Conservation (phyloP, 1,140 invertebrate genomes). For the Drosophila nannoptera region DNA sequence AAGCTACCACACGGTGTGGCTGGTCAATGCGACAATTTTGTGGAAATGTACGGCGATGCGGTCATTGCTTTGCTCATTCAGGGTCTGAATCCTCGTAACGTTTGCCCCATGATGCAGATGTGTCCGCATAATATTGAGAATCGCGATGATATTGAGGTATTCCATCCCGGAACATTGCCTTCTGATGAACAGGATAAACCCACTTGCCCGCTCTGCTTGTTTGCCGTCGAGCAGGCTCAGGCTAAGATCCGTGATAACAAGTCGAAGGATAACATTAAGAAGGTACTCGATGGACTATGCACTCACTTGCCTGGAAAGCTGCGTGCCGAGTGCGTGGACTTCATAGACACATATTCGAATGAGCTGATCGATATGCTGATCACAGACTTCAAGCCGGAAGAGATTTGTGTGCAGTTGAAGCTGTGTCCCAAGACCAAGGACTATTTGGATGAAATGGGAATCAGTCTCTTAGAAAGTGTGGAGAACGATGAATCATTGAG, state of each 20-base stretch:
- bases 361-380: slow-evolving; percentile 88
- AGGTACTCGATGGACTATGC: slow-evolving; percentile 87
- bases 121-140: slow-evolving; percentile 80
- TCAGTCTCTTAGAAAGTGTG: slow-evolving; percentile 47
- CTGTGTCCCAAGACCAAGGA: slow-evolving; percentile 82
- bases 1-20: slow-evolving; percentile 84
- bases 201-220: slow-evolving; percentile 89
- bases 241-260: slow-evolving; percentile 70
- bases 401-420: slow-evolving; percentile 88
- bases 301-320: slow-evolving; percentile 83
- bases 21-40: slow-evolving; percentile 86
- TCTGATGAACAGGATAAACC: slow-evolving; percentile 80
- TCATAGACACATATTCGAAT: slow-evolving; percentile 87
- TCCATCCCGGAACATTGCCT: slow-evolving; percentile 75
- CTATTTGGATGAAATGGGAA: slow-evolving; percentile 61
- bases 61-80: slow-evolving; percentile 88
- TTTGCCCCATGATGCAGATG: slow-evolving; percentile 79
- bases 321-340: slow-evolving; percentile 84
- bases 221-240: slow-evolving; percentile 85
- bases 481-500: slow-evolving; percentile 40
- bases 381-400: slow-evolving; percentile 86
- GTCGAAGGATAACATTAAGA: slow-evolving; percentile 83
- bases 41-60: slow-evolving; percentile 88
- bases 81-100: slow-evolving; percentile 87
- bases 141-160: slow-evolving; percentile 79